Conservation (phyloP, 2,797 vertebrate genomes). For the Silurus lanzhouensis region DNA sequence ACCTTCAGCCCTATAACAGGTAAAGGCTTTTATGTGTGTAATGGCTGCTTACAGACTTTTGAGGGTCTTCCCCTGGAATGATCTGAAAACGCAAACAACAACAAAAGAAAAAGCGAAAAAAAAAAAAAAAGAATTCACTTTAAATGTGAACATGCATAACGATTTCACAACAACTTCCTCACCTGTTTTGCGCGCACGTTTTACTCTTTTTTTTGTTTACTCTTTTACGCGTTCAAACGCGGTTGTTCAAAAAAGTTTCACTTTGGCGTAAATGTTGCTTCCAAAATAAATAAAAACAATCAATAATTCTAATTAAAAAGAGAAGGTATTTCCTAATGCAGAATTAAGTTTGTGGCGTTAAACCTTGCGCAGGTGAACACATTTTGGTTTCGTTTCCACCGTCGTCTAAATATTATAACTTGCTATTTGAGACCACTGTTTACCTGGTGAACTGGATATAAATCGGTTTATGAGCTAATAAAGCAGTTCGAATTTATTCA, state of each 20-base stretch:
- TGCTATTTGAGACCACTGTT: not conserved
- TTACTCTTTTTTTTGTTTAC: not conserved
- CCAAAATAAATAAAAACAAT: no score
- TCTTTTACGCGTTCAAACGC: not conserved
- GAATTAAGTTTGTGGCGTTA: not conserved
- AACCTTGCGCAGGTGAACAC: not conserved
- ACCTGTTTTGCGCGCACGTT: constrained; percentile 9
- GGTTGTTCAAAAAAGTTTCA: not conserved
- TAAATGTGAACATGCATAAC: no score
- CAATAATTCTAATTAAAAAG: not conserved
- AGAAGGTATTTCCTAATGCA: not conserved
- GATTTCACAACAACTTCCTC: not conserved
- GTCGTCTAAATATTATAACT: not conserved
- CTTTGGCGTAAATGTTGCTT: not conserved
- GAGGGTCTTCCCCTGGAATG: not conserved
- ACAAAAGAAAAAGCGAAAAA: not conserved
- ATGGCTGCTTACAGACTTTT: not conserved
- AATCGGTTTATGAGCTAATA: not conserved
- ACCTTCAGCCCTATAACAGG: constrained; percentile 76
- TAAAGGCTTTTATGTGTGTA: constrained; percentile 52
- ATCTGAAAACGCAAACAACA: not conserved
- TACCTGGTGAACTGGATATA: not conserved
- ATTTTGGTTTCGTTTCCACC: not conserved
- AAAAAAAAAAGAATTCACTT: not conserved
- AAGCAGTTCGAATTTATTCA: not conserved